Evolutionary conservation across 2,113 vertebrate genomes (phyloP).

Genomic region (Canis aureus): DNA sequence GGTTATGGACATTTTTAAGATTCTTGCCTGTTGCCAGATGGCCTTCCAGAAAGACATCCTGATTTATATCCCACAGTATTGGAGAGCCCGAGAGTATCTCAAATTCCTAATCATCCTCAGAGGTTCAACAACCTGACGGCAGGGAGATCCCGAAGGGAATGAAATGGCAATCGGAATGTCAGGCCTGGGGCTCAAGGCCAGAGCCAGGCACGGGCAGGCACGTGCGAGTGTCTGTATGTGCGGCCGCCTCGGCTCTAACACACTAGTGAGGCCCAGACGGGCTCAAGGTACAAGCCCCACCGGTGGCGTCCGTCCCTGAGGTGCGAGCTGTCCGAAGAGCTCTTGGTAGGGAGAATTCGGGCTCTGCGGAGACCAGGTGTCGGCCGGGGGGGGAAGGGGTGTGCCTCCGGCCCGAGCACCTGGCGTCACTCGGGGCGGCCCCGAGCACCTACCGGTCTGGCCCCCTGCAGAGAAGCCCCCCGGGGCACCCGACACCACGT

Average conservation of each 20-base stretch:
- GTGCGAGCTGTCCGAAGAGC: fast-evolving
- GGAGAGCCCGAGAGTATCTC: neutral
- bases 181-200: neutral
- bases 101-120: neutral
- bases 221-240: fast-evolving
- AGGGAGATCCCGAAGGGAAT: fast-evolving
- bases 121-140: no score
- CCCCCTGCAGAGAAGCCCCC: neutral
- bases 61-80: neutral
- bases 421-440: neutral
- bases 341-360: neutral
- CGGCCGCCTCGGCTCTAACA: fast-evolving
- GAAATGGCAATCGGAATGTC: fast-evolving
- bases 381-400: no score
- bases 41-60: neutral
- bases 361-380: neutral
- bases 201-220: fast-evolving
- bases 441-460: neutral
- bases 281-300: neutral
- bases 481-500: fast-evolving
- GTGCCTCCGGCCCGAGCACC: fast-evolving
- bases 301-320: fast-evolving
- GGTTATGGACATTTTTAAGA: neutral
- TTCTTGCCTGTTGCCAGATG: neutral
- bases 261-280: neutral